phyloP scores from a whole-genome alignment of 2,888 invertebrate species.

The Parnassius glacialis region DNA sequence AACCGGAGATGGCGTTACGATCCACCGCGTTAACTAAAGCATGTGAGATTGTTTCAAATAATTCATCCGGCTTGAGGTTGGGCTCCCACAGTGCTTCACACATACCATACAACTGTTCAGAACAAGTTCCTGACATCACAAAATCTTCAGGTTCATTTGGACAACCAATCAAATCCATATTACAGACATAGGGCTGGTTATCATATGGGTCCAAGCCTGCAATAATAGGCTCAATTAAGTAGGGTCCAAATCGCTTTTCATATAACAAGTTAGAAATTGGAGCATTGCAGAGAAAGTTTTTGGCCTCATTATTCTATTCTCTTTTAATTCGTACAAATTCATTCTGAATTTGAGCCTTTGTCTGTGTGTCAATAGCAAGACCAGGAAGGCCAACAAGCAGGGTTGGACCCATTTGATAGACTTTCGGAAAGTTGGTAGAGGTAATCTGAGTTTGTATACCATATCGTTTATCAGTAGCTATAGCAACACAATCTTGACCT shows the following conservation, averaged over 20 bases:
- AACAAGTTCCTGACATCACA: constrained; percentile 97
- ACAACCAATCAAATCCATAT: constrained; percentile 95
- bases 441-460: constrained; percentile 97
- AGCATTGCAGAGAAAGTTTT: constrained; percentile 95
- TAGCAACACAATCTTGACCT: constrained; percentile 98
- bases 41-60: constrained; percentile 97
- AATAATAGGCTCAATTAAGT: constrained; percentile 97
- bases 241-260: constrained; percentile 98
- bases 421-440: constrained; percentile 94
- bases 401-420: constrained; percentile 95
- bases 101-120: constrained; percentile 95
- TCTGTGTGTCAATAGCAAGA: constrained; percentile 96
- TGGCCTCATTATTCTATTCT: constrained; percentile 94
- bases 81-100: constrained; percentile 98
- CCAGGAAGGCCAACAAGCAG: constrained; percentile 96
- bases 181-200: constrained; percentile 92
- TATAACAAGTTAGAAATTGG: constrained; percentile 97
- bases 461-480: constrained; percentile 96
- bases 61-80: constrained; percentile 92
- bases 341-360: constrained; percentile 94
- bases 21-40: constrained; percentile 97
- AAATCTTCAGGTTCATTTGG: constrained; percentile 95
- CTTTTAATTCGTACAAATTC: constrained; percentile 97
- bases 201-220: constrained; percentile 95
- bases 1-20: constrained; percentile 98